Percentiles rank a stretch among this genome's conserved stretches.
phyloP scores from a whole-genome alignment of 2,113 vertebrate species.

The Sphyrna mokarran region DNA sequence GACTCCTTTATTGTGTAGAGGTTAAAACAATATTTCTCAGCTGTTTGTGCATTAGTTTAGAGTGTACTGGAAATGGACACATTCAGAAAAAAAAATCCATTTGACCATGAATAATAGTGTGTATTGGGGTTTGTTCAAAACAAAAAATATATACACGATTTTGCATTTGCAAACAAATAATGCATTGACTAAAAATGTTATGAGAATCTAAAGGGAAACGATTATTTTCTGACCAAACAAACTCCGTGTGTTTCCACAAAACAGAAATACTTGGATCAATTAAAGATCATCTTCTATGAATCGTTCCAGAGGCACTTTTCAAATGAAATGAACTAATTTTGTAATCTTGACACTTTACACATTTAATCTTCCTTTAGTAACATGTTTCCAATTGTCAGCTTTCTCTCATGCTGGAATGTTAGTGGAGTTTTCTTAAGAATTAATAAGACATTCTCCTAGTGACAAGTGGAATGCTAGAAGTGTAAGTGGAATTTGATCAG shows the following conservation, averaged over 20 bases:
- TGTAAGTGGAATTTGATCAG: conserved; percentile 30
- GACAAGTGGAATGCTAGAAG: background rate
- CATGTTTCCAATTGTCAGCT: background rate
- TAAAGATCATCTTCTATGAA: background rate
- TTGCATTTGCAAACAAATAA: conserved; percentile 3
- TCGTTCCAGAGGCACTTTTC: too few species aligned
- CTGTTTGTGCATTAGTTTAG: background rate
- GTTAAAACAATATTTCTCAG: background rate
- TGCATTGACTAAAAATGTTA: background rate
- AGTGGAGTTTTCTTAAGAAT: background rate
- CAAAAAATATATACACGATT: background rate
- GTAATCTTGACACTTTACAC: conserved; percentile 6
- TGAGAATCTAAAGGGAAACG: background rate
- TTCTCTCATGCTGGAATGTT: background rate
- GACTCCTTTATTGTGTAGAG: background rate
- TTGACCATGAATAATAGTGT: background rate
- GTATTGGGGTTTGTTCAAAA: background rate
- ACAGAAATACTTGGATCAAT: background rate
- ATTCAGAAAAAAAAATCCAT: background rate
- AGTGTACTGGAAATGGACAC: background rate
- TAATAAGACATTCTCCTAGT: background rate
- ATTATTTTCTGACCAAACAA: background rate
- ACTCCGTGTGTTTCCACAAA: background rate
- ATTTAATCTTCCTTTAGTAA: background rate
- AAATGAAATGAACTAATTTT: background rate